These are phyloP conservation scores for Pseudococcus viburni DNA, from an alignment of 2,888 invertebrate genomes.

Conservation along the genomic window DNA sequence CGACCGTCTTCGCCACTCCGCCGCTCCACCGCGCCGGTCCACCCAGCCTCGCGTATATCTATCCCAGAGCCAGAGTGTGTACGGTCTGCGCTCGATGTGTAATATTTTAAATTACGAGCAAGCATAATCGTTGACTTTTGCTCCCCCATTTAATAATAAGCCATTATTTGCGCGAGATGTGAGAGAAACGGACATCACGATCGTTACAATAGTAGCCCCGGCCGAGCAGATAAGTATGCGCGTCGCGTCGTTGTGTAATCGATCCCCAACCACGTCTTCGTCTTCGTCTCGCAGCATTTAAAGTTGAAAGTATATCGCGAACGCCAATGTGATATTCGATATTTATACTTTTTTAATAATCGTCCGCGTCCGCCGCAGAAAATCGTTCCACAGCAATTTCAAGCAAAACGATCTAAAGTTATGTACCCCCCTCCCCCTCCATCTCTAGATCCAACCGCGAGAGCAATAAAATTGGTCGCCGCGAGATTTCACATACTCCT, in stretches of 20 bases:
- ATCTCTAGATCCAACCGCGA: no score
- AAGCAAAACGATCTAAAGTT: no score
- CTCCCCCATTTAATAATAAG: slow-evolving; percentile 66
- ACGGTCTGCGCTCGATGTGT: slow-evolving; percentile 13
- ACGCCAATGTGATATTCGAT: no score
- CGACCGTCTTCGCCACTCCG: neutral
- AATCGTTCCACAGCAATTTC: no score
- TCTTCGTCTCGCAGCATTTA: no score
- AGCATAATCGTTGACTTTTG: slow-evolving; percentile 66
- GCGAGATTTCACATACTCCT: no score
- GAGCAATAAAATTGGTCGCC: no score
- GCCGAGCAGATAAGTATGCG: neutral
- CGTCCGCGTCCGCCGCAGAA: no score
- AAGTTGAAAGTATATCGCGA: no score
- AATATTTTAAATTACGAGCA: slow-evolving; percentile 66
- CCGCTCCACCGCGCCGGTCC: neutral
- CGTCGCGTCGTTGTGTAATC: slow-evolving; percentile 24
- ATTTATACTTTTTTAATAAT: no score
- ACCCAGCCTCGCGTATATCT: neutral
- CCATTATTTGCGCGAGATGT: slow-evolving; percentile 66
- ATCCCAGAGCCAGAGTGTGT: neutral
- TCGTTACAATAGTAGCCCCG: slow-evolving; percentile 60
- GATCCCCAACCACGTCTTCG: no score
- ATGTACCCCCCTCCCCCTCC: no score
- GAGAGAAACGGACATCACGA: slow-evolving; percentile 65